Percentiles rank a stretch among this genome's conserved stretches.
Conservation (phyloP, 2,888 invertebrate genomes). For the Timandra comae region DNA sequence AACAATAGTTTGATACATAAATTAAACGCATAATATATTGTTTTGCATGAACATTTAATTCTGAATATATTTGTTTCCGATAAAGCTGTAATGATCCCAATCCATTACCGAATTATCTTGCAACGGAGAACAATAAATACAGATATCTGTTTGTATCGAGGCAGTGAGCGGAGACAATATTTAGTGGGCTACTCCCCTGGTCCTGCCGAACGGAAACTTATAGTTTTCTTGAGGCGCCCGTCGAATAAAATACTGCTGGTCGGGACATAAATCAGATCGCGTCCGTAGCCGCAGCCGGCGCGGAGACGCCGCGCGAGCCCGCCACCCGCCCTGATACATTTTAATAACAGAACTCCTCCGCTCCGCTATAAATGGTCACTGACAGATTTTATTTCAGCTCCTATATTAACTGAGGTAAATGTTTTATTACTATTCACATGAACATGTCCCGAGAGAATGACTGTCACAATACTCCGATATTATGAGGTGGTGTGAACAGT, state of each 20-base stretch:
- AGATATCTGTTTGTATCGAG: conserved; percentile 70
- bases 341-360: conserved; percentile 66
- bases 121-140: conserved; percentile 64
- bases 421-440: conserved; percentile 51
- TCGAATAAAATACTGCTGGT: conserved; percentile 74
- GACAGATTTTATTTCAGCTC: conserved; percentile 70
- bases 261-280: conserved; percentile 70
- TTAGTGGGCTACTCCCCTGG: conserved; percentile 71
- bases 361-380: conserved; percentile 66
- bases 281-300: conserved; percentile 67
- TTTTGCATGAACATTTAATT: too few relatives aligned
- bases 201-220: conserved; percentile 75
- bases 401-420: conserved; percentile 59
- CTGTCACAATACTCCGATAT: too few relatives aligned
- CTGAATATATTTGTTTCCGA: conserved; percentile 29
- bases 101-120: conserved; percentile 72
- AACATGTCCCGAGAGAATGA: too few relatives aligned
- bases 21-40: neutral
- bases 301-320: conserved; percentile 41
- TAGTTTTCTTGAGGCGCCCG: conserved; percentile 76
- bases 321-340: conserved; percentile 56
- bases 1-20: too few relatives aligned
- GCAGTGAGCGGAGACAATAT: conserved; percentile 71
- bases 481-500: too few relatives aligned
- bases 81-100: conserved; percentile 52